These are phyloP conservation scores for Acromyrmex charruanus DNA, from an alignment of 1,140 invertebrate species.

Conservation along the genomic window DNA sequence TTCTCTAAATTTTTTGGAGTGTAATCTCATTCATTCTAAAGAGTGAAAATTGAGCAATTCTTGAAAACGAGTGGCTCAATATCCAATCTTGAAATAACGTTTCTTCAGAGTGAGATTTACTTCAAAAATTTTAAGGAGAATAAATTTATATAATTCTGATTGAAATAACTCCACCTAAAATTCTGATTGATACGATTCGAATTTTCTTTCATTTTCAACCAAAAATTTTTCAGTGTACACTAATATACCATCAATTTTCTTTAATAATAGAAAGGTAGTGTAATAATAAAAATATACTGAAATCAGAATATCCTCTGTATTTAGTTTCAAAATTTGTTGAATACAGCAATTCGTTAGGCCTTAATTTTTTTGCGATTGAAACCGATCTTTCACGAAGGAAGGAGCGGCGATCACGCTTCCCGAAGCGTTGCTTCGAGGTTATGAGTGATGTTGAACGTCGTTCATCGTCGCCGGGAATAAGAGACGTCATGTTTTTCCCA, in stretches of 20 bases:
- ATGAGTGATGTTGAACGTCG: conserved; percentile 21
- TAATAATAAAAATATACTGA: background rate
- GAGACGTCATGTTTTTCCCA: conserved; percentile 65
- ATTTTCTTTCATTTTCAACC: too few relatives aligned
- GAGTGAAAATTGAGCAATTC: too few relatives aligned
- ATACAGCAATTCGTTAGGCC: background rate
- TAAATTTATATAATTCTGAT: too few relatives aligned
- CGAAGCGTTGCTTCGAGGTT: conserved; percentile 1
- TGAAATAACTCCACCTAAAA: too few relatives aligned
- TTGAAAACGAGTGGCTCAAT: too few relatives aligned
- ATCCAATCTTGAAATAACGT: too few relatives aligned
- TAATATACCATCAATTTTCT: background rate
- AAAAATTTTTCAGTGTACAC: too few relatives aligned
- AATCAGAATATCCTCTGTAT: background rate
- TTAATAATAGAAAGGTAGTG: background rate
- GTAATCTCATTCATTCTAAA: too few relatives aligned
- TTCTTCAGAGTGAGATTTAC: too few relatives aligned
- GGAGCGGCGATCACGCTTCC: background rate
- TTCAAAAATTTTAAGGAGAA: too few relatives aligned
- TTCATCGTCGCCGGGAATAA: conserved; percentile 49
- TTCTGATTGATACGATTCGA: too few relatives aligned
- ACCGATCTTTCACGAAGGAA: conserved; percentile 4
- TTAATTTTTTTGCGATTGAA: background rate
- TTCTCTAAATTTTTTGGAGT: too few relatives aligned
- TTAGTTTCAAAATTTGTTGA: background rate